Base-by-base conservation (phyloP, 2,797 vertebrate species). In the Acomys russatus region DNA sequence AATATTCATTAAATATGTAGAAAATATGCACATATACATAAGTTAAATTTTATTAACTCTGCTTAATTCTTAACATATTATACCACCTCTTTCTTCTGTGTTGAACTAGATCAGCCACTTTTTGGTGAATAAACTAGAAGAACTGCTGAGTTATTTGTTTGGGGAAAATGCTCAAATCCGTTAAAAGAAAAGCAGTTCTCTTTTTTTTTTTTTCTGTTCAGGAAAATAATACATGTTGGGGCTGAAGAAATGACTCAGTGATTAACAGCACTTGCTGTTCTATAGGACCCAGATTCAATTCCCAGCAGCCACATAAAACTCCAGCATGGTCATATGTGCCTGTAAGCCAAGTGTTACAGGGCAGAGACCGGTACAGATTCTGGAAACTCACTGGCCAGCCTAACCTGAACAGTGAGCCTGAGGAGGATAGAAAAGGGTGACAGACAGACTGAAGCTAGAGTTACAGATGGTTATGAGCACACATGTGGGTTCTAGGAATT, bases 181-280 rank as follows among this genome's bases (percentile, higher is more conserved):
- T 79, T 93, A 88, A 96, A 95, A 80, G 88, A 87, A 92, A 92
- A 91, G 49, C 51, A 79, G 64, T 76, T 95, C 54, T 84, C 30
- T 59, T 17, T 59, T 59, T 17, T 74, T 84, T 68, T 79, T 93
- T 88, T 91, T 25, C 49, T 94, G 38, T 77, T 56, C 77, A 86
- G 61, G 93, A 97, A 95, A 96, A 92, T 74, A 93, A 95, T 80
- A 82, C 22, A 88, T 22, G 56, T 33, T 88, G 23, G 5, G 14
- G 3, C 68, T 59, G 5, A n/a, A 15, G n/a, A 38, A 92, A 10
- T 94, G 59, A 59, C 54, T 61, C n/a, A 30, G 54, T 73, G 68
- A 8, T 73, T 88, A 73, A 88, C 9, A 73, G 51, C 9, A 30
- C n/a, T 73, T 59, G 51, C 68, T 59, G n/a, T n/a, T 59, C 68